These are phyloP conservation scores for Zootermopsis nevadensis DNA, from an alignment of 2,888 invertebrate species.

Conservation along the genomic window DNA sequence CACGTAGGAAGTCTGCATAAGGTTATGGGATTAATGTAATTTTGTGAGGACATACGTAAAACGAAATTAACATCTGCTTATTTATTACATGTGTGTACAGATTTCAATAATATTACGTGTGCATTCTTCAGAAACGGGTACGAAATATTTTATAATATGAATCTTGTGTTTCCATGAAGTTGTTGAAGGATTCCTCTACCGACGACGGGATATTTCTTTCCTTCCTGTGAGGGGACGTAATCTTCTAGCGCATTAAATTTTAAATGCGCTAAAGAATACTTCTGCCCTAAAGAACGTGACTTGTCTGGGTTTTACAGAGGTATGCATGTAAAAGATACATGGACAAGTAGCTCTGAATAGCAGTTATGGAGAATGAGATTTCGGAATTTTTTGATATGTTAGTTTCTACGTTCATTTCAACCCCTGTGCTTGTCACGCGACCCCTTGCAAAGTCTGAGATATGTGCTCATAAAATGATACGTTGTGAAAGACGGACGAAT, in stretches of 20 bases:
- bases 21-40: too few relatives aligned
- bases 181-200: neutral
- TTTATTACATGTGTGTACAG: too few relatives aligned
- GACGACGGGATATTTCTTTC: neutral
- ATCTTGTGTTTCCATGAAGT: neutral
- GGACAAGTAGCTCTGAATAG: neutral
- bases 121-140: too few relatives aligned
- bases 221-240: neutral
- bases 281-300: neutral
- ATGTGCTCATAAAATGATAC: neutral
- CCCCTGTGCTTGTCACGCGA: neutral
- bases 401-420: neutral
- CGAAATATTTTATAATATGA: neutral
- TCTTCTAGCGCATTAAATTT: neutral
- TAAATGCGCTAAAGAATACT: neutral
- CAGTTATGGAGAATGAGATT: neutral
- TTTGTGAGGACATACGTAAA: too few relatives aligned
- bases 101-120: too few relatives aligned
- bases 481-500: neutral
- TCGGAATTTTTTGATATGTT: neutral
- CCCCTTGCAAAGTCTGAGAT: neutral
- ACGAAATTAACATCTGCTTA: too few relatives aligned
- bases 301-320: neutral
- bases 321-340: neutral
- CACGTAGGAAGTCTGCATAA: too few relatives aligned